Evolutionary conservation across 2,888 invertebrate genomes (phyloP), one percentile per base, ranked within the genome.

Genomic region (Muschampia plurimacula): DNA sequence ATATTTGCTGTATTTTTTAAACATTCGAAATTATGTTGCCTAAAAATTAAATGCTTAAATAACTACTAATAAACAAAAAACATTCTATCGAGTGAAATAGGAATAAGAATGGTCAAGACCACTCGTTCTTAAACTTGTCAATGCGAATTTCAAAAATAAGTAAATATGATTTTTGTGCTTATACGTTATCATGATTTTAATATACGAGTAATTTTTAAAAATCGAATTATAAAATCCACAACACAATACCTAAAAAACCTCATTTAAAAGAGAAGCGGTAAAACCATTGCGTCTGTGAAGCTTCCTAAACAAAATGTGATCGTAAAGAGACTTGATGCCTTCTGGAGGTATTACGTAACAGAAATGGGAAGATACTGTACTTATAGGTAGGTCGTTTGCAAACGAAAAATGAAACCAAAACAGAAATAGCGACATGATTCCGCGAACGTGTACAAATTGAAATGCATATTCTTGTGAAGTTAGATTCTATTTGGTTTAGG

Each of bases 391-490:
- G 68, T 68, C 68, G 59, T 41, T 49, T 9, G 46, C 44, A 32
- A 15, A 46, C 32, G 59, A 46, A 63, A 41, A 22, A 63, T 32
- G 62, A 69, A 49, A 60, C 15, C 55, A 52, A 63, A 63, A 69
- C 69, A 57, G 41, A 69, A 55, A 69, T 44, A 13, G 57, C 66
- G 66, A 22, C 57, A 57, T 57, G 64, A 71, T 46, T 71, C 60
- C 65, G 66, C 66, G 39, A 60, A 66, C 71, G 59, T 39, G 66
- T 67, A 41, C 62, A 67, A 63, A 67, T 52, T 72, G 72, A 72
- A 72, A 72, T 67, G 72, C 72, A 67, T 72, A 72, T 67, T 63
- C 62, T 15, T 28, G 41, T 62, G 69, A 62, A 62, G 55, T 72
- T 67, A 72, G 60, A 67, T 63, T 63, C 72, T 28, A 72, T 72